phyloP scores from a whole-genome alignment of 2,888 invertebrate genomes.

The Dicranocentrus wangi region DNA sequence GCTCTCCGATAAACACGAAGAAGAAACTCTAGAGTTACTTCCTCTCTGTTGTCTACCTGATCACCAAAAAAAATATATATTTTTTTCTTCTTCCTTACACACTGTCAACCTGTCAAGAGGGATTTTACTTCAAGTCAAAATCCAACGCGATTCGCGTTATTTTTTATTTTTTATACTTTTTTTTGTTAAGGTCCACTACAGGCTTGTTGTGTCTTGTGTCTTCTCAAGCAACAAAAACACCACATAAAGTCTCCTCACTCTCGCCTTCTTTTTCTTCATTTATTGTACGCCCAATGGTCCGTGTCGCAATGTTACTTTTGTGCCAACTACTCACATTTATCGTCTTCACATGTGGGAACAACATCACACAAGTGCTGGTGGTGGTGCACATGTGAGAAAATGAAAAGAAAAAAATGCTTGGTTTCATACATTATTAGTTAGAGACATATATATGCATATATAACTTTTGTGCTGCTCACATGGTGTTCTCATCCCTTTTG shows the following conservation, averaged over 20 bases:
- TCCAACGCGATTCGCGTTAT: constrained; percentile 1
- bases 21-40: neutral
- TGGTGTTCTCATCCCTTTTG: constrained; percentile 12
- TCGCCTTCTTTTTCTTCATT: constrained; percentile 44
- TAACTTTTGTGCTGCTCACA: neutral
- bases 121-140: constrained; percentile 41
- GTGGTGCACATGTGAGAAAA: neutral
- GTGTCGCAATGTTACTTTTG: constrained; percentile 22
- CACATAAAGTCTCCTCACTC: constrained; percentile 32
- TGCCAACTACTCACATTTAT: constrained; percentile 2
- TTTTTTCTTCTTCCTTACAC: constrained; percentile 3
- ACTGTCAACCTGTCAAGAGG: constrained; percentile 55
- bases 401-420: constrained; percentile 6
- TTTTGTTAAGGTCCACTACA: neutral
- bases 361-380: neutral
- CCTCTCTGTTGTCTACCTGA: constrained; percentile 12
- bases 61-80: constrained; percentile 8
- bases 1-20: constrained; percentile 5
- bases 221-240: constrained; percentile 20
- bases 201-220: neutral
- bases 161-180: neutral
- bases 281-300: constrained; percentile 28
- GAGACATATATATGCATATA: neutral
- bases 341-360: constrained; percentile 29
- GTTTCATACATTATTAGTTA: neutral